A percentile compares a stretch with the other conserved stretches of the same genome.
Conservation (phyloP, 2,797 vertebrate genomes). For the Bothrops alternatus region DNA sequence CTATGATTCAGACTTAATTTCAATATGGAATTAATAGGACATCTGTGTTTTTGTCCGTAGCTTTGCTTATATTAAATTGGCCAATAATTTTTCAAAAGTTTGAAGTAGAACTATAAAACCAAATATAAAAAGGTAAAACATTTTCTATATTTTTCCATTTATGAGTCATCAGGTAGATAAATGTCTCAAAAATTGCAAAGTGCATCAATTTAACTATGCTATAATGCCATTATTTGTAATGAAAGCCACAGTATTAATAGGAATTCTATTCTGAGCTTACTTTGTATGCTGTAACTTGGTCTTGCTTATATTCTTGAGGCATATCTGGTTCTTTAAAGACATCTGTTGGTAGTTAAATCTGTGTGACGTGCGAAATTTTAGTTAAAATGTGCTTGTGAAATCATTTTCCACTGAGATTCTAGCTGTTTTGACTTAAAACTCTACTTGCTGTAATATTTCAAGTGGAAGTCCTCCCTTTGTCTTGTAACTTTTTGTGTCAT, state of each 20-base stretch:
- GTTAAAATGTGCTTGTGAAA: not conserved
- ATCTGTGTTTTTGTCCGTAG: not conserved
- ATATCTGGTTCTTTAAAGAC: not conserved
- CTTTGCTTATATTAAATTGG: not conserved
- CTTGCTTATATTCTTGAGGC: not conserved
- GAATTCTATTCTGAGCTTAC: not conserved
- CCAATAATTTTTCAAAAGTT: not conserved
- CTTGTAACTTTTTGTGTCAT: not conserved
- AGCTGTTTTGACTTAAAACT: not conserved
- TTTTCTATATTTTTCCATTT: not conserved
- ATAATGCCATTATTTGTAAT: not conserved
- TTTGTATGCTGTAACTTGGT: not conserved
- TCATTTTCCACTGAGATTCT: not conserved
- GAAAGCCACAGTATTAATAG: not conserved
- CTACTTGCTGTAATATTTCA: not conserved
- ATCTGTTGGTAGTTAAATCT: not conserved
- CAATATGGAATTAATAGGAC: not conserved
- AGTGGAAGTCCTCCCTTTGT: not conserved
- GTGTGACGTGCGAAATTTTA: not conserved
- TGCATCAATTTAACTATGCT: not conserved
- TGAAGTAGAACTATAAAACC: not conserved
- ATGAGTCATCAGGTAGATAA: not conserved
- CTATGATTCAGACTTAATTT: not conserved
- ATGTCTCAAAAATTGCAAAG: not conserved
- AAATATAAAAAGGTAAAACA: not conserved